Evolutionary conservation across 2,888 invertebrate genomes (phyloP).

Genomic region (Xylocampa areola): DNA sequence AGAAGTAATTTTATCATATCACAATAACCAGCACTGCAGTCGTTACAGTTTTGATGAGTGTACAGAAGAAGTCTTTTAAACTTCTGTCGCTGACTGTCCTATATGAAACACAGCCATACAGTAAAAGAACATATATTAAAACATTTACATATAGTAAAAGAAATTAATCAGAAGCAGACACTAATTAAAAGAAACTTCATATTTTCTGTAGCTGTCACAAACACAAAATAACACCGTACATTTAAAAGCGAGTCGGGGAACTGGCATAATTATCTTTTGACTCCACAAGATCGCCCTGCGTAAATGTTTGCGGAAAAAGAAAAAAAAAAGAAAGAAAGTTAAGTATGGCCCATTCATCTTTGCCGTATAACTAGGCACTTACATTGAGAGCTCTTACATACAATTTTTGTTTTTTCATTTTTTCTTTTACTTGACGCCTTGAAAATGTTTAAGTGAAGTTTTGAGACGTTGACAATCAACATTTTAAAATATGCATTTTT

Average conservation of each 20-base stretch:
- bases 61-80: no score
- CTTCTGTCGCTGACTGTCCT: no score
- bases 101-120: no score
- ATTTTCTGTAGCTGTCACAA: not conserved
- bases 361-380: conserved; percentile 31
- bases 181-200: no score
- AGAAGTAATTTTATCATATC: no score
- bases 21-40: no score
- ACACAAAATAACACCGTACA: conserved; percentile 13
- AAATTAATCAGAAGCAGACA: no score
- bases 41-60: no score
- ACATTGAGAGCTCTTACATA: conserved; percentile 16
- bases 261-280: conserved; percentile 49
- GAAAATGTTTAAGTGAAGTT: not conserved
- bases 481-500: no score
- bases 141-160: no score
- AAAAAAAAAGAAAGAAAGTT: no score
- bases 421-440: not conserved
- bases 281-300: conserved; percentile 24
- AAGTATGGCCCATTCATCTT: conserved; percentile 42
- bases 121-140: no score
- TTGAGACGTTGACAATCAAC: not conserved
- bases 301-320: conserved; percentile 44
- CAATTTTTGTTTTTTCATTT: conserved; percentile 2
- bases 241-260: conserved; percentile 15